A percentile compares a stretch with the other conserved stretches of the same genome.
Evolutionary conservation across 2,888 invertebrate species (phyloP).

Genomic region (Pterostichus madidus): DNA sequence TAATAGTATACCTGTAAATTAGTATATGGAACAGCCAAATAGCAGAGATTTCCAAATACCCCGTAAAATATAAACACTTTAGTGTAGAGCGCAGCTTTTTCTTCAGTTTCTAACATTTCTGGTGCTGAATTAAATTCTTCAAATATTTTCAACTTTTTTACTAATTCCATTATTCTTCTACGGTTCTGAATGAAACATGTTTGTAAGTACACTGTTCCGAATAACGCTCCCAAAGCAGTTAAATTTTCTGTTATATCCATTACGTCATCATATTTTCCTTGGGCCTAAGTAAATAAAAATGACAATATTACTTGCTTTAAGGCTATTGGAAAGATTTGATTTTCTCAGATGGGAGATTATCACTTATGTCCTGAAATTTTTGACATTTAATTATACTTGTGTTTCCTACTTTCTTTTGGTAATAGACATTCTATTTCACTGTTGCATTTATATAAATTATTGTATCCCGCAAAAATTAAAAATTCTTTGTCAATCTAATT

Average conservation of each 20-base stretch:
- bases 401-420: too few relatives aligned
- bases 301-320: too few relatives aligned
- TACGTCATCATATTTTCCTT: conserved; percentile 54
- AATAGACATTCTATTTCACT: too few relatives aligned
- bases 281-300: not conserved
- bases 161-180: conserved; percentile 30
- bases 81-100: conserved; percentile 27
- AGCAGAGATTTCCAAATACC: conserved; percentile 49
- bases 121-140: conserved; percentile 27
- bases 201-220: conserved; percentile 50
- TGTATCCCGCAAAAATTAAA: too few relatives aligned
- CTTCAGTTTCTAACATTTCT: conserved; percentile 48
- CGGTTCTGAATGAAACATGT: conserved; percentile 57
- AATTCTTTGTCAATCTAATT: too few relatives aligned
- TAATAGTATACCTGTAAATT: conserved; percentile 33
- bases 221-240: conserved; percentile 46
- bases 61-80: conserved; percentile 61
- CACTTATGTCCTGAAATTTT: too few relatives aligned
- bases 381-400: too few relatives aligned
- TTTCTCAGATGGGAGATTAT: too few relatives aligned
- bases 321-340: too few relatives aligned
- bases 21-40: conserved; percentile 53
- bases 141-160: conserved; percentile 38
- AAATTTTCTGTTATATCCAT: conserved; percentile 58
- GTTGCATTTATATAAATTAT: too few relatives aligned